Evolutionary conservation across 2,113 vertebrate genomes (phyloP), one percentile per base, ranked within the genome.

Genomic region (Gymnogyps californianus): DNA sequence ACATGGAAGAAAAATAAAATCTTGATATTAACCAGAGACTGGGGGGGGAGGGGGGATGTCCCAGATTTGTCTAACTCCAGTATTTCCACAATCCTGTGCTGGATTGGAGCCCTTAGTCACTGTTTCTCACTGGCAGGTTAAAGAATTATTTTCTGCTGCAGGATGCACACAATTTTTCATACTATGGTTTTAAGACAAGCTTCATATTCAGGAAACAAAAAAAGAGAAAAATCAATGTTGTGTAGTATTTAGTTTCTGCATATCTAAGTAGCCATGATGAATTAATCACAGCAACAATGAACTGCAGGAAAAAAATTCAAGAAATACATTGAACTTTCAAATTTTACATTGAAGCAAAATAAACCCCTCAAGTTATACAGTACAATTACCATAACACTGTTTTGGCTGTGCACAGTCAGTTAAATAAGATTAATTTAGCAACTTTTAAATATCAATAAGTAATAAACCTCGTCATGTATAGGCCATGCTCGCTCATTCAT

Each of bases 371-470:
- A 98, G 95, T 98, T 81, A 95, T 16, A 88, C 62, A 97, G 91
- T 78, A 95, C 92, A 96, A 96, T 97, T 96, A 97, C 91, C 87
- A 31, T 62, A 96, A 94, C 67, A 95, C 83, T 97, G 93, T 88
- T 97, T 88, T 96, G 96, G 89, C 90, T 89, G 92, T 90, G 85
- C 87, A 87, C 76, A 97, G 94, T 95, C 96, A 98, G 96, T 97
- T 98, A 98, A 96, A 96, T 91, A 97, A 97, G 94, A 98, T 97
- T 97, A 97, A 98, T 98, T 97, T 97, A 97, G 94, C 95, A 97
- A 97, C 96, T 96, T 97, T 87, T 96, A 98, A 98, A 97, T 97
- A 98, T 96, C 98, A 98, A 69, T 94, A 97, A 97, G 96, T 97
- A 98, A 98, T 97, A 98, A 97, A 97, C 89, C 97, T 96, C 97